A percentile compares a stretch with the other conserved stretches of the same genome.
Conservation (phyloP, 2,113 vertebrate species). For the Pluvialis apricaria region DNA sequence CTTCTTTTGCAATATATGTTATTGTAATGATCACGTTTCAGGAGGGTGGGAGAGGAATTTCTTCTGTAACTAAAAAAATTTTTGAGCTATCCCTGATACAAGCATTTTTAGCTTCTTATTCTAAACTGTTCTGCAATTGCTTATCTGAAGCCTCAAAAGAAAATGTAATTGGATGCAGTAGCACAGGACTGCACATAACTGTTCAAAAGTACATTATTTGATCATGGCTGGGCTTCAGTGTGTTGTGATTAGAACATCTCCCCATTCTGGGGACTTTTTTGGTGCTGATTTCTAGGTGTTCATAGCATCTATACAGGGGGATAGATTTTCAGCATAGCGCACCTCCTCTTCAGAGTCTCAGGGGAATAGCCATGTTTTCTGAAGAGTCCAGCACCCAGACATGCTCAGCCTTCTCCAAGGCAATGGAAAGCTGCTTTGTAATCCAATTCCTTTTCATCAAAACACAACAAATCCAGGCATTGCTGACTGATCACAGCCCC, state of each 20-base stretch:
- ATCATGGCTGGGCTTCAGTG: background rate
- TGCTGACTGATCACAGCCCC: background rate
- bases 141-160: background rate
- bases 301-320: background rate
- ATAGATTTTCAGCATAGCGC: background rate
- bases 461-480: background rate
- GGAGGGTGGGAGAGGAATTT: slow-evolving; percentile 35
- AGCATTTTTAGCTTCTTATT: background rate
- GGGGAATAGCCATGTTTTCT: background rate
- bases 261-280: background rate
- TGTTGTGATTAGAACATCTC: rapidly evolving
- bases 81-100: background rate
- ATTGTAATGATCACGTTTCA: slow-evolving; percentile 35
- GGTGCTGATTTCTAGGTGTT: background rate
- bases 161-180: background rate
- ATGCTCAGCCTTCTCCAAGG: background rate
- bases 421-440: background rate
- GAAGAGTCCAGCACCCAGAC: background rate
- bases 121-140: background rate
- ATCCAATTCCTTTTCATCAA: background rate
- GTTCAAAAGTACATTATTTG: background rate
- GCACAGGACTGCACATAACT: background rate
- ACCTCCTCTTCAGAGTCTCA: background rate
- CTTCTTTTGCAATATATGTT: slow-evolving; percentile 31
- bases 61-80: background rate